These are phyloP conservation scores for Neopelma chrysocephalum DNA, from an alignment of 2,797 vertebrate genomes.

Conservation along the genomic window DNA sequence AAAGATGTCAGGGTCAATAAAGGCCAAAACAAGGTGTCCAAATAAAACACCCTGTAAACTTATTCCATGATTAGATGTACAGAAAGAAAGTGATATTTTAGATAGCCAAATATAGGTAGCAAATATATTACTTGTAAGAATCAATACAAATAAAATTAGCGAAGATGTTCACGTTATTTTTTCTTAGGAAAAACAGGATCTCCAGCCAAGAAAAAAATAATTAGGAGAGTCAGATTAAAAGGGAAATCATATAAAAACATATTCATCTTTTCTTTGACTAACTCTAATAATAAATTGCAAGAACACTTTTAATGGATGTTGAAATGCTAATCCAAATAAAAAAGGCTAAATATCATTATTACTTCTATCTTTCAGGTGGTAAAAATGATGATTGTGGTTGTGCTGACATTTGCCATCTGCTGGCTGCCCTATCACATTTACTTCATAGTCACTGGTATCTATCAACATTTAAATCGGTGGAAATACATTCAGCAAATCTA, in stretches of 20 bases:
- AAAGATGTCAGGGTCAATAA: not conserved
- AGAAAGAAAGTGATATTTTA: not conserved
- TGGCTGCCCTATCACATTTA: constrained; percentile 97
- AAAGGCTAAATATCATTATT: not conserved
- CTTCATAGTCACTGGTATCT: constrained; percentile 90
- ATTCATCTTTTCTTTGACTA: not conserved
- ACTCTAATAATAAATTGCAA: not conserved
- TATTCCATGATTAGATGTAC: not conserved
- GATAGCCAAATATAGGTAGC: not conserved
- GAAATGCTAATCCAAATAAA: not conserved
- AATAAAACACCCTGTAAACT: not conserved
- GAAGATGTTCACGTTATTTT: not conserved
- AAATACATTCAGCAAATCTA: constrained; percentile 98
- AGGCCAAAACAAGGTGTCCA: not conserved
- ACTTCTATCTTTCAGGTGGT: constrained; percentile 84
- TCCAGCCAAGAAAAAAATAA: not conserved
- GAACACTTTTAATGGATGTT: not conserved
- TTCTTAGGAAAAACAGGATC: not conserved
- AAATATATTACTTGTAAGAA: not conserved
- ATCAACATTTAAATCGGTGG: constrained; percentile 83
- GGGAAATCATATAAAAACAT: not conserved
- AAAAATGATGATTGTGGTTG: constrained; percentile 99
- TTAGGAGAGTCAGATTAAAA: not conserved
- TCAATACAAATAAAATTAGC: not conserved
- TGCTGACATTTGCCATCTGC: constrained; percentile 94